A percentile compares a stretch with the other conserved stretches of the same genome.
phyloP scores from a whole-genome alignment of 2,797 vertebrate species.

The Cygnus olor region DNA sequence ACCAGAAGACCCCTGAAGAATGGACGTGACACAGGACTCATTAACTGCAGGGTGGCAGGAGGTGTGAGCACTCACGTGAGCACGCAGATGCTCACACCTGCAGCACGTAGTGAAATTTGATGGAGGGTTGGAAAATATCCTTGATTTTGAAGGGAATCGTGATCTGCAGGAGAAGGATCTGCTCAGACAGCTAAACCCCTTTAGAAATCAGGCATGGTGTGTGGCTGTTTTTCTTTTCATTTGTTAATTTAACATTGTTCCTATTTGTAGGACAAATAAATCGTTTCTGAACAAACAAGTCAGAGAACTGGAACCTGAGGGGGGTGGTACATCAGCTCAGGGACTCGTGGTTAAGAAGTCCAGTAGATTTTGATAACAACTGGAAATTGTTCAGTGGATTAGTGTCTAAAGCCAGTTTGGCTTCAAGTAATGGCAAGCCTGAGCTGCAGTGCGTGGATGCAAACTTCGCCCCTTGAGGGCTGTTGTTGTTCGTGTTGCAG shows the following conservation, averaged over 20 bases:
- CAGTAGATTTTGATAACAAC: conserved; percentile 56
- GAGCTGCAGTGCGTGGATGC: not conserved
- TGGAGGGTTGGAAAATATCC: not conserved
- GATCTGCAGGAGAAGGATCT: not conserved
- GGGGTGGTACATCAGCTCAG: conserved; percentile 49
- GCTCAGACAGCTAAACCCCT: not conserved
- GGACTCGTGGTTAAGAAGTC: conserved; percentile 42
- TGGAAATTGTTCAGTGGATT: conserved; percentile 63
- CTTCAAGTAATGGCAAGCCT: conserved; percentile 18
- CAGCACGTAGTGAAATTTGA: not conserved
- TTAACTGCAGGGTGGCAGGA: not conserved
- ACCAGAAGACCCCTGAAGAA: too few species aligned
- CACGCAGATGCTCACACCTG: not conserved
- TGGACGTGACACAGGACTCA: not conserved
- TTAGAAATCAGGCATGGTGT: not conserved
- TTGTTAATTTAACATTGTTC: not conserved
- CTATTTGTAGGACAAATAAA: conserved; percentile 9
- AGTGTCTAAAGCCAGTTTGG: conserved; percentile 36
- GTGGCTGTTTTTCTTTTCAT: rapidly evolving
- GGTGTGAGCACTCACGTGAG: not conserved
- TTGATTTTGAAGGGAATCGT: not conserved
- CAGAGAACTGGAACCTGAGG: not conserved
- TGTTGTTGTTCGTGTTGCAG: not conserved
- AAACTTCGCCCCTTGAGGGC: not conserved
- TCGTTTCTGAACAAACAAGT: conserved; percentile 32